Base-by-base conservation (phyloP, 2,888 invertebrate genomes). In the Apamea crenata region DNA sequence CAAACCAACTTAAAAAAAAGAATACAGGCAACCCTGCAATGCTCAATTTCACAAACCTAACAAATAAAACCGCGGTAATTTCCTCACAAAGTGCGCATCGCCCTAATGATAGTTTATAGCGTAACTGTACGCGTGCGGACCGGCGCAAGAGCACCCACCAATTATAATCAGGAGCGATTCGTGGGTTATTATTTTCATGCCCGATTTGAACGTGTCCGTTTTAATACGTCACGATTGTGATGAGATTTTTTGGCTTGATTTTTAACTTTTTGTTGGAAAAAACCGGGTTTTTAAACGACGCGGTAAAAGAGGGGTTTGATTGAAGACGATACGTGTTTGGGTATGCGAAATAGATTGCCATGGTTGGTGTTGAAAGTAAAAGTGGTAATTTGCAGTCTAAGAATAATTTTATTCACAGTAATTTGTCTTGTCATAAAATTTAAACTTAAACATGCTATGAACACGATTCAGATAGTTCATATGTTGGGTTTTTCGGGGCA, bases 121-220 rank as follows among this genome's bases (percentile, higher is more conserved):
- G 89, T 92, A 91, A 89, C 92, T 90, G 91, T 90, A 90, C 89
- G 90, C 89, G 89, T 90, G 91, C 90, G 90, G 86, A 85, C 88
- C 73, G 72, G 85, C 88, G 85, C 85, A 77, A 75, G 83, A 85
- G 89, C 87, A 92, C 91, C 93, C 91, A 89, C 91, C 94, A 94
- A 94, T 94, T 94, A 94, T 93, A 93, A 93, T 89, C 92, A 87
- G 87, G 90, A 91, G 91, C 92, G 90, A 92, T 92, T 92, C 92
- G 89, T 71, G 81, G 86, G 88, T 93, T 94, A 94, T 94, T 93
- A 94, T 94, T 93, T 94, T 90, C 93, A 92, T 92, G 93, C 90
- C 90, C 81, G 90, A 90, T 91, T 90, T 90, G 89, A 81, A 87
- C 87, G 86, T 90, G 87, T 89, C 88, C 90, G 84, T 90, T 91